Evolutionary conservation across 2,113 vertebrate genomes (phyloP).

Genomic region (Pseudorasbora parva): DNA sequence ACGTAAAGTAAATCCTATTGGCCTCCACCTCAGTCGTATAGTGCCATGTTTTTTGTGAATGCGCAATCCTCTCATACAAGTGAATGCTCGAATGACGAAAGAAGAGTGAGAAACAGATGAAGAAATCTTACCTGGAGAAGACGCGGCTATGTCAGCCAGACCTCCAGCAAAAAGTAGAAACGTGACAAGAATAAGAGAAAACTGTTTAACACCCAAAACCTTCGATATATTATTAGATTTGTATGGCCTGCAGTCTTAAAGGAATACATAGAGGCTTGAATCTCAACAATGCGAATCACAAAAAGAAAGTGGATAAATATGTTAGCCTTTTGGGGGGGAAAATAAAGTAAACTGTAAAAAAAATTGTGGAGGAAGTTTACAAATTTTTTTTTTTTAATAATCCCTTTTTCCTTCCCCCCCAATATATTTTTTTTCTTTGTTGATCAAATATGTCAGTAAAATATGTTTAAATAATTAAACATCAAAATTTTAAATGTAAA

Average conservation of each 20-base stretch:
- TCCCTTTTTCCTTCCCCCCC: not conserved
- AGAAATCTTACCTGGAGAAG: slow-evolving; percentile 19
- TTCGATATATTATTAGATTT: not conserved
- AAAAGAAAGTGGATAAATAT: not conserved
- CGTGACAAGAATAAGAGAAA: not conserved
- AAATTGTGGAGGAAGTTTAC: too few relatives aligned
- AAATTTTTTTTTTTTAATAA: not conserved
- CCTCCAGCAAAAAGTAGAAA: not conserved
- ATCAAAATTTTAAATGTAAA: too few relatives aligned
- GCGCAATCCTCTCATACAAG: not conserved
- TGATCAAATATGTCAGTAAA: too few relatives aligned
- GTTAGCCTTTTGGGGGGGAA: too few relatives aligned
- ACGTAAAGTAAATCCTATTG: too few relatives aligned
- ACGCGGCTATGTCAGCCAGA: not conserved
- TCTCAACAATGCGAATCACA: not conserved
- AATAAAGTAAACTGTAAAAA: too few relatives aligned
- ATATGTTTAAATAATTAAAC: too few relatives aligned
- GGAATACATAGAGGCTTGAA: not conserved
- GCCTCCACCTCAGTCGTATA: not conserved
- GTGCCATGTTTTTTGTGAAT: not conserved
- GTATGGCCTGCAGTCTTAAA: not conserved
- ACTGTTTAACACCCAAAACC: not conserved
- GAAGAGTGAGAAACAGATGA: not conserved
- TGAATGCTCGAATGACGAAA: not conserved
- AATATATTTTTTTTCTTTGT: not conserved